Base-by-base conservation (phyloP, 2,888 invertebrate genomes). In the Operophtera brumata region DNA sequence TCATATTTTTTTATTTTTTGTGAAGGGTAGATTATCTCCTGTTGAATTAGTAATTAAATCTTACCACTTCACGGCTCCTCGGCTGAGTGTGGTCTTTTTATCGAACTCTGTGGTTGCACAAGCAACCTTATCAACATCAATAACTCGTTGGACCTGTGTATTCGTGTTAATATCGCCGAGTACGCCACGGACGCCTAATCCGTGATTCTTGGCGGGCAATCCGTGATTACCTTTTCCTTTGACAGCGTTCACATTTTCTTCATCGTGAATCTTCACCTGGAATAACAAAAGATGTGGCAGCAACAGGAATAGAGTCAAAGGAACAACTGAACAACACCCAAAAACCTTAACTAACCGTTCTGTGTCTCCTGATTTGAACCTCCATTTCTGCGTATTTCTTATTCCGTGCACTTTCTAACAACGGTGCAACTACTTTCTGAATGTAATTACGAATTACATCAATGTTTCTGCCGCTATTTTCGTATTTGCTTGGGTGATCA, bases 151-250 rank as follows among this genome's bases (percentile, higher is more conserved):
- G 2, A 70, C 65, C 67, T 82, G 84, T 2, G 85, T 75, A 66
- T 91, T 90, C 1, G 80, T 77, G 57, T 82, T 86, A 36, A 90
- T 66, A 59, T 90, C 91, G 8, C 87, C 89, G 28, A 91, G 70
- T 36, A 83, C 87, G 11, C 89, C 88, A 12, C 90, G 82, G 34
- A 78, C 71, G 8, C 71, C 62, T 57, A 82, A 62, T 4, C 83
- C 86, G 61, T 75, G 78, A 9, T 78, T 79, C 58, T 86, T 88
- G 0, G 67, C 62, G 5, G 84, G 77, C 49, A 81, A 47, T 10
- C 62, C 64, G 43, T 72, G 62, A 59, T 76, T 79, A 43, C 65
- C 64, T 66, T 87, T 86, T 10, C 80, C 83, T 68, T 80, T 84
- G 6, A 65, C 46, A 5, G 68, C 78, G 54, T 80, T 77, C 4